These are phyloP conservation scores for Rhizomys pruinosus DNA, from an alignment of 2,113 vertebrate species.

Conservation along the genomic window DNA sequence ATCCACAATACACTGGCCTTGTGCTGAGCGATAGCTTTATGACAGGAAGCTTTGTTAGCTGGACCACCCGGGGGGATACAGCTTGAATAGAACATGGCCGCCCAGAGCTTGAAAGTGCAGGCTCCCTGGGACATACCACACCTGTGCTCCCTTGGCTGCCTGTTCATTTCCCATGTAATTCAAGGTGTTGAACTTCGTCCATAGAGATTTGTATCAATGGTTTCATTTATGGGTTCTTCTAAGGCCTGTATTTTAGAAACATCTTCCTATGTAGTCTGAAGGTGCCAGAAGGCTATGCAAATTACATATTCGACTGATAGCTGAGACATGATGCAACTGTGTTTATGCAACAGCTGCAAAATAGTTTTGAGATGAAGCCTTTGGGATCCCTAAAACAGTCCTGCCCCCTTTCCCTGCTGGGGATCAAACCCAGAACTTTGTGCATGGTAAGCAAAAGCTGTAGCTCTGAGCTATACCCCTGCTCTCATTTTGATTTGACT, in stretches of 20 bases:
- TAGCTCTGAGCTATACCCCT: not conserved
- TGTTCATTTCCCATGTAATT: slow-evolving; percentile 64
- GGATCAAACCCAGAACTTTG: not conserved
- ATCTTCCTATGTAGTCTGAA: not conserved
- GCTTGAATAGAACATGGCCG: slow-evolving; percentile 53
- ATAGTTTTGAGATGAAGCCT: not conserved
- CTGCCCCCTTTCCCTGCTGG: no score
- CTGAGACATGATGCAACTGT: not conserved
- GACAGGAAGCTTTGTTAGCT: slow-evolving; percentile 79
- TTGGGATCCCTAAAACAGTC: not conserved
- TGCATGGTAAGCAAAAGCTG: not conserved
- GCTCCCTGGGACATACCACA: slow-evolving; percentile 54
- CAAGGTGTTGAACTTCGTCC: slow-evolving; percentile 68
- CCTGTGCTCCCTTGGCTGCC: slow-evolving; percentile 59
- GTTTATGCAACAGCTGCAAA: not conserved
- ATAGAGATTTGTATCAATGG: slow-evolving; percentile 37
- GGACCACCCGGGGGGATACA: slow-evolving; percentile 72
- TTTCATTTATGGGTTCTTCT: slow-evolving; percentile 42
- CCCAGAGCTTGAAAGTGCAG: slow-evolving; percentile 40
- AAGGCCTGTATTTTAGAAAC: not conserved
- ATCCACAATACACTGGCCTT: slow-evolving; percentile 71
- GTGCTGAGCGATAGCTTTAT: slow-evolving; percentile 76
- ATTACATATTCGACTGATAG: not conserved
- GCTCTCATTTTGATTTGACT: not conserved
- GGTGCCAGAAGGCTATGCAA: not conserved